phyloP scores from a whole-genome alignment of 2,888 invertebrate genomes.

The Salpingus planirostris region DNA sequence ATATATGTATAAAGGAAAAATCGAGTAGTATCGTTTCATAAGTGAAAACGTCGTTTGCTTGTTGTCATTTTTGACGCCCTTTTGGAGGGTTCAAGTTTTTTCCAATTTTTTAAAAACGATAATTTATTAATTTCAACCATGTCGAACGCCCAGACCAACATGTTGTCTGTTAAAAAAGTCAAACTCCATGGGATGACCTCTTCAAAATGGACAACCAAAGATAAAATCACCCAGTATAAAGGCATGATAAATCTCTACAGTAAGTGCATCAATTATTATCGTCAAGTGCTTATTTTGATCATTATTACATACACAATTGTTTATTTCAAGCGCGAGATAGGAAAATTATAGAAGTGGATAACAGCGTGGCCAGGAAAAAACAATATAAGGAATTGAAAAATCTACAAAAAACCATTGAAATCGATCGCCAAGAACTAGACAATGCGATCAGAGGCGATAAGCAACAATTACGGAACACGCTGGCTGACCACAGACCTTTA shows the following conservation, averaged over 20 bases:
- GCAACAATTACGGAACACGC: slow-evolving; percentile 49
- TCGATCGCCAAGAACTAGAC: slow-evolving; percentile 48
- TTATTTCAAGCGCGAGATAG: slow-evolving; percentile 48
- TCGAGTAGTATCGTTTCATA: no score
- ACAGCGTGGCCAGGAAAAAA: slow-evolving; percentile 41
- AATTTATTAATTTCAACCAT: background rate
- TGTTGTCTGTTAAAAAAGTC: slow-evolving; percentile 51
- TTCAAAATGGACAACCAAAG: slow-evolving; percentile 55
- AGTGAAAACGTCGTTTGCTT: no score
- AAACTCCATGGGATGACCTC: slow-evolving; percentile 56
- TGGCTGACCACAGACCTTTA: slow-evolving; percentile 50
- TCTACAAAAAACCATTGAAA: slow-evolving; percentile 48
- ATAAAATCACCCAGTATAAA: slow-evolving; percentile 58
- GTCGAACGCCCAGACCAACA: slow-evolving; percentile 25
- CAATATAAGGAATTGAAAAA: slow-evolving; percentile 50
- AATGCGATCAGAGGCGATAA: slow-evolving; percentile 53
- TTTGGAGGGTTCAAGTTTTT: no score
- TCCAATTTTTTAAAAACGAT: no score
- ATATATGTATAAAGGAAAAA: no score
- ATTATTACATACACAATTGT: no score
- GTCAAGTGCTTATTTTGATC: no score
- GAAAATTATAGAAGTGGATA: slow-evolving; percentile 51
- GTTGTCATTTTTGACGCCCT: no score
- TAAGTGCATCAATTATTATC: no score
- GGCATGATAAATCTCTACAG: slow-evolving; percentile 57